phyloP scores from a whole-genome alignment of 2,797 vertebrate genomes.

The Neosilurus mollespiculum region DNA sequence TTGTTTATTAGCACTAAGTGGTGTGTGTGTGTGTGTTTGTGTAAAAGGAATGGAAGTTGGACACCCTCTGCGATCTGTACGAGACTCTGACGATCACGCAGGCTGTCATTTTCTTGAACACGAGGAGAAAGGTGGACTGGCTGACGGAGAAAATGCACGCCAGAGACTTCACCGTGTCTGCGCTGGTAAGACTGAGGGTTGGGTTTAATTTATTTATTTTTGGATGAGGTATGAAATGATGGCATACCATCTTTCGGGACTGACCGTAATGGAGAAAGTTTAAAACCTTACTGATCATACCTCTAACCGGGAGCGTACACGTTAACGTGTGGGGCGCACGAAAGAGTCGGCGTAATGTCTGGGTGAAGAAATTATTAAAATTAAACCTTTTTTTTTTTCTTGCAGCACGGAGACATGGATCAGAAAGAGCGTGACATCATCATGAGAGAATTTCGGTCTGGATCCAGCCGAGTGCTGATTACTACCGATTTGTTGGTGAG shows the following conservation, averaged over 20 bases:
- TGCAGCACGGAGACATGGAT: constrained; percentile 97
- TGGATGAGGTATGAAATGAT: constrained; percentile 85
- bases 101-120: constrained; percentile 98
- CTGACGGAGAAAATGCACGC: constrained; percentile 98
- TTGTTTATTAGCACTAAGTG: background rate
- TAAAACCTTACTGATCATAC: constrained; percentile 82
- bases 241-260: constrained; percentile 98
- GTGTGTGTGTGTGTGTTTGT: background rate
- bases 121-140: constrained; percentile 99
- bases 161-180: constrained; percentile 96
- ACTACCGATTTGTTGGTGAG: constrained; percentile 97
- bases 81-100: constrained; percentile 98
- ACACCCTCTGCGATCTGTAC: constrained; percentile 95
- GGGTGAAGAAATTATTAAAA: background rate
- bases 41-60: constrained; percentile 94
- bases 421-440: constrained; percentile 98
- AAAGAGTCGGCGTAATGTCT: background rate
- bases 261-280: constrained; percentile 86
- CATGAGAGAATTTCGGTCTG: constrained; percentile 96
- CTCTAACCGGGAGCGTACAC: background rate
- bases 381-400: background rate
- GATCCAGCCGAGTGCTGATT: constrained; percentile 95
- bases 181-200: constrained; percentile 80
- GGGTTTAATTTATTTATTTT: too few relatives aligned
- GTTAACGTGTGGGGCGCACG: background rate